Base-by-base conservation (phyloP, 1,140 invertebrate species). In the Drosophila triauraria region DNA sequence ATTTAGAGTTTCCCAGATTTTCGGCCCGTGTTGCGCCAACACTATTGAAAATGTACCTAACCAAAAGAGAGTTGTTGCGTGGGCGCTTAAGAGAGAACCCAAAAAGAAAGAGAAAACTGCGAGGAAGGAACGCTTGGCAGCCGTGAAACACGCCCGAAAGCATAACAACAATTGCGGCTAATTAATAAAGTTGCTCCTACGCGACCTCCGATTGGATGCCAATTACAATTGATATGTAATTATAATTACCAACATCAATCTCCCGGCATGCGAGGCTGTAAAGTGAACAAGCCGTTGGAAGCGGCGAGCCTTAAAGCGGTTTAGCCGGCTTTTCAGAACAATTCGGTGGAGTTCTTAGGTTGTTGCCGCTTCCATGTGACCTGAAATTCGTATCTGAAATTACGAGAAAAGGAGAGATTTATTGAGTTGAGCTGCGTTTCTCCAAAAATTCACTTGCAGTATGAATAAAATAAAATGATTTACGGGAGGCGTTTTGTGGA, bases 101-200 rank as follows among this genome's bases (percentile, higher is more conserved):
- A 6, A 9, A 32, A 3, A 30, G 12, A 13, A 25, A 42, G 53
- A 40, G 46, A 32, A 23, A 42, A 15, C 27, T 2, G 25, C 4
- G 10, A 50, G 20, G 30, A 7, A 43, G 47, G 54, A 79, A 83
- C 57, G 70, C n/a, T 27, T 76, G 75, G 71, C 42, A 75, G 43
- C 17, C 7, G 4, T 54, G 69, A 17, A 83, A 76, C 72, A 69
- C 62, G 32, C 51, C 53, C 35, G 1, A 59, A 20, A 56, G 9
- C 44, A 15, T 35, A 38, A 42, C 40, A 78, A 84, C 81, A 70
- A 80, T 77, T 72, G 35, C 44, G 65, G 57, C 58, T 84, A 77
- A 83, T 84, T 76, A 84, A 56, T 56, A 56, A 70, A 46, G 30
- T 43, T 30, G 40, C 65, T 44, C 65, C 62, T 32, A 67, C 62